Conservation (phyloP, 2,113 vertebrate genomes). For the Euleptes europaea region DNA sequence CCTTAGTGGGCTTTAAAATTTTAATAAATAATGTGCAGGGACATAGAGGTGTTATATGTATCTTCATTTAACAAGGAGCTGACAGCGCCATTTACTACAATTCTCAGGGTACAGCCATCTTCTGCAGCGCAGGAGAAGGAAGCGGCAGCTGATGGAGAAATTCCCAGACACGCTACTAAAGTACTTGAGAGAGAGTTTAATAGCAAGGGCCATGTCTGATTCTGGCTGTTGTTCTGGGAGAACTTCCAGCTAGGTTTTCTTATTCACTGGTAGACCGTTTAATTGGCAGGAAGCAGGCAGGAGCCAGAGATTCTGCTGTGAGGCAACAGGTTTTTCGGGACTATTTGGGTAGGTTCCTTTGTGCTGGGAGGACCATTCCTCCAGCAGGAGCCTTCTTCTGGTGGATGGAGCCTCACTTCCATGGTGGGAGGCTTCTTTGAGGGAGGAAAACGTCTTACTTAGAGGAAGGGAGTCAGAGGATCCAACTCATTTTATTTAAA, state of each 20-base stretch:
- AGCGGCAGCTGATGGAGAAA: slow-evolving; percentile 28
- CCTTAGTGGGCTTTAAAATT: slow-evolving; percentile 58
- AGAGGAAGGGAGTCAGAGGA: no score
- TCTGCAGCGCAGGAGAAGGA: slow-evolving; percentile 27
- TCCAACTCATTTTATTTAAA: neutral
- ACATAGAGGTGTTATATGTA: slow-evolving; percentile 61
- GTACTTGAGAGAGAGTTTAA: neutral
- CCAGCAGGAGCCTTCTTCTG: no score
- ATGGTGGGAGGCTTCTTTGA: no score
- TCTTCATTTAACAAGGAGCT: slow-evolving; percentile 58
- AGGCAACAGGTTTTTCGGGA: neutral
- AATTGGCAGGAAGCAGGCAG: neutral
- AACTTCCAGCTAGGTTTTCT: neutral
- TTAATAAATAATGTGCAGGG: slow-evolving; percentile 61
- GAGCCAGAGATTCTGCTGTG: slow-evolving; percentile 6
- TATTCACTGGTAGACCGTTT: neutral
- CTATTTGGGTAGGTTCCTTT: neutral
- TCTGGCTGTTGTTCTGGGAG: neutral
- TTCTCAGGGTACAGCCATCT: slow-evolving; percentile 29
- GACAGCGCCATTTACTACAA: slow-evolving; percentile 60
- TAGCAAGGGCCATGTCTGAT: slow-evolving; percentile 12
- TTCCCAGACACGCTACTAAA: slow-evolving; percentile 23
- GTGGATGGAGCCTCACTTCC: no score
- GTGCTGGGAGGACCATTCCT: no score
- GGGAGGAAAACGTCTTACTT: no score